Evolutionary conservation across 2,797 vertebrate genomes (phyloP).

Genomic region (Orestias chungarensis): DNA sequence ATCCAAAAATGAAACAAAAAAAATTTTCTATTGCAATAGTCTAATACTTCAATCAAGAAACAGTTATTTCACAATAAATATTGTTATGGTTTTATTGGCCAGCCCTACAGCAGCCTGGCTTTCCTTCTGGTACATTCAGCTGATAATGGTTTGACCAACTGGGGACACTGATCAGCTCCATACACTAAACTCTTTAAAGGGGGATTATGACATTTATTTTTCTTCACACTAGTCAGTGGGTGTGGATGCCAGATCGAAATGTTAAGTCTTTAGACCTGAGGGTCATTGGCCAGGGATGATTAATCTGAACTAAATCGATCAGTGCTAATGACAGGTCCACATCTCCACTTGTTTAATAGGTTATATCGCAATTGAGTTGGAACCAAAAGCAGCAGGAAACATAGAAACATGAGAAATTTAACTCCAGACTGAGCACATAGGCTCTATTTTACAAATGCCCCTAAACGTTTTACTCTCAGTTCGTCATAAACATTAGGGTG

Average conservation of each 20-base stretch:
- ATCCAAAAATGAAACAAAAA: too few species aligned
- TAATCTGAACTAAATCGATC: background rate
- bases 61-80: too few species aligned
- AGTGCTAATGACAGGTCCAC: background rate
- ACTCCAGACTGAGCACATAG: background rate
- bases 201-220: too few species aligned
- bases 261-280: too few species aligned
- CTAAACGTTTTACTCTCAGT: background rate
- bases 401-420: background rate
- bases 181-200: background rate
- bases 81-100: too few species aligned
- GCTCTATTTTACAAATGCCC: background rate
- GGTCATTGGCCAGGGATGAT: background rate
- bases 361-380: background rate
- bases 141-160: background rate
- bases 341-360: background rate
- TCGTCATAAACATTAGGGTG: background rate
- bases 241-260: too few species aligned
- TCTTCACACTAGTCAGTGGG: too few species aligned
- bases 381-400: background rate
- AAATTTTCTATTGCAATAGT: too few species aligned
- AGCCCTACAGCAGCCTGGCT: too few species aligned
- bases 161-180: too few species aligned
- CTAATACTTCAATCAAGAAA: too few species aligned
- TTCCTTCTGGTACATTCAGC: background rate